A percentile compares a stretch with the other conserved stretches of the same genome.
Evolutionary conservation across 2,888 invertebrate genomes (phyloP).

Genomic region (Lithophane socia): DNA sequence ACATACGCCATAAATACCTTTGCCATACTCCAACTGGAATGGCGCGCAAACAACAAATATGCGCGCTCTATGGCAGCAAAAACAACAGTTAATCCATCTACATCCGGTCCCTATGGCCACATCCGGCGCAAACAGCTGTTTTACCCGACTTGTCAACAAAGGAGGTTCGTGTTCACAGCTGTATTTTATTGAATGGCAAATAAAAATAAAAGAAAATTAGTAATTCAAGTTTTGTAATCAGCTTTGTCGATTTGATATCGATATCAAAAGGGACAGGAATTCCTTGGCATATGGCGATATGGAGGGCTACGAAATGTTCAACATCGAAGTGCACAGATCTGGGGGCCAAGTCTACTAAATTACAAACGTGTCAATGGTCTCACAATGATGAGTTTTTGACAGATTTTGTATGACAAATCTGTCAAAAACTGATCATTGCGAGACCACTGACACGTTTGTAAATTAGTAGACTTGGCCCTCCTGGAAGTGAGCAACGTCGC

Average conservation of each 20-base stretch:
- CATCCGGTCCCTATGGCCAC: constrained; percentile 62
- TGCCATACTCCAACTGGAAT: constrained; percentile 37
- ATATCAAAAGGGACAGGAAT: constrained; percentile 4
- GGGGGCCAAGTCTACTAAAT: too few relatives aligned
- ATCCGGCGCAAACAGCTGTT: constrained; percentile 67
- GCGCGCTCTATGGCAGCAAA: constrained; percentile 58
- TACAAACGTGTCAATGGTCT: too few relatives aligned
- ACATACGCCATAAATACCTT: constrained; percentile 46
- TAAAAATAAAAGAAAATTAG: constrained; percentile 27
- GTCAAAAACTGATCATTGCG: too few relatives aligned
- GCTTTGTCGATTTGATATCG: neutral
- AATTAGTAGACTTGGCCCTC: too few relatives aligned
- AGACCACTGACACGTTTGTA: too few relatives aligned
- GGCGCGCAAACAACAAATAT: constrained; percentile 58
- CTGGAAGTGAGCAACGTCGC: too few relatives aligned
- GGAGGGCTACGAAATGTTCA: neutral
- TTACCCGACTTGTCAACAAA: constrained; percentile 49
- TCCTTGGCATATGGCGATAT: constrained; percentile 2
- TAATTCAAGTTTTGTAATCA: constrained; percentile 14
- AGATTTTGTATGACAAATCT: too few relatives aligned
- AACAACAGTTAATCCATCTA: constrained; percentile 66
- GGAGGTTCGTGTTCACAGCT: constrained; percentile 47
- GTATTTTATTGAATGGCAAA: constrained; percentile 57
- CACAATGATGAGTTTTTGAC: too few relatives aligned
- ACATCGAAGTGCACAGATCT: too few relatives aligned